These are phyloP conservation scores for Pecten maximus DNA, from an alignment of 2,888 invertebrate species.

Conservation along the genomic window DNA sequence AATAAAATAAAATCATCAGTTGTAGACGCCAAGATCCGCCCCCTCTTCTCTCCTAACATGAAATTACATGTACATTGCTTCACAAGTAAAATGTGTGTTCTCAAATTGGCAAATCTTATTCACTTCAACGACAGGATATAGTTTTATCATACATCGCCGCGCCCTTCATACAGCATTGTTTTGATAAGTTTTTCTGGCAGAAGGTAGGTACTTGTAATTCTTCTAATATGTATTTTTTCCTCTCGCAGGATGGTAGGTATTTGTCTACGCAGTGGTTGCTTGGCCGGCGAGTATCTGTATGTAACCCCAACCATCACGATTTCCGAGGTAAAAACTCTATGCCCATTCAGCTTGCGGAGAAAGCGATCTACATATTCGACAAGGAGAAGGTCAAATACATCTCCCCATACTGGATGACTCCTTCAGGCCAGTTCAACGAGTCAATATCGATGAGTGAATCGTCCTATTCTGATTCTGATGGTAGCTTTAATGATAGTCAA, in stretches of 20 bases:
- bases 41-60: no score
- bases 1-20: no score
- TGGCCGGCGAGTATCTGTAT: slow-evolving; percentile 48
- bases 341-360: slow-evolving; percentile 51
- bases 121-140: no score
- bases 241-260: slow-evolving; percentile 44
- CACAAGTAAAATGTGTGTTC: no score
- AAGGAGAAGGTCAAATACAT: slow-evolving; percentile 2
- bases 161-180: no score
- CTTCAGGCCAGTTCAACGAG: neutral
- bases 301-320: slow-evolving; percentile 1
- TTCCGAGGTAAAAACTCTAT: neutral
- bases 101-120: no score
- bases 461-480: neutral
- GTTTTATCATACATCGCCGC: no score
- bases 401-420: neutral
- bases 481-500: neutral
- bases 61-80: no score
- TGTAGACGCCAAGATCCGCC: no score
- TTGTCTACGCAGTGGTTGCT: slow-evolving; percentile 43
- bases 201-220: no score
- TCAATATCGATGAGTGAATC: neutral
- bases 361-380: slow-evolving; percentile 48
- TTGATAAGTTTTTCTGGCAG: no score
- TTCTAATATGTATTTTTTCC: neutral